Conservation (phyloP, 92 coral and sea anemone genomes). For the Pocillopora grandis region DNA sequence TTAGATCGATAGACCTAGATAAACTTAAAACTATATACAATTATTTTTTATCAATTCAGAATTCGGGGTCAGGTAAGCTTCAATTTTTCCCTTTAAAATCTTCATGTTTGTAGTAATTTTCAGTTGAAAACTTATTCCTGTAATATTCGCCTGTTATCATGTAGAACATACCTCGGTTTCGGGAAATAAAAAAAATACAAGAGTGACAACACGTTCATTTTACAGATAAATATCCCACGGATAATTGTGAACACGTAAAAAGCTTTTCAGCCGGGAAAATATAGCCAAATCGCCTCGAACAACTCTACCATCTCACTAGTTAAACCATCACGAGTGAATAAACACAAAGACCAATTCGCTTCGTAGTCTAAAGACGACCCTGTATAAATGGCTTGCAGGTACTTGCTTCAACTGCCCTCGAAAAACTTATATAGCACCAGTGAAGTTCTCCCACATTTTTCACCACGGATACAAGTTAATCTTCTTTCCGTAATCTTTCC, state of each 20-base stretch:
- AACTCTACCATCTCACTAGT: not conserved
- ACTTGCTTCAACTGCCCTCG: not conserved
- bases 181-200: not conserved
- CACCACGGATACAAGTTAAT: not conserved
- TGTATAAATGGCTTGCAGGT: not conserved
- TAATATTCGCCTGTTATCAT: not conserved
- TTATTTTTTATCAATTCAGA: no score
- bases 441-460: not conserved
- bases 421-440: not conserved
- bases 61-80: no score
- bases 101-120: no score
- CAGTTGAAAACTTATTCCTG: no score
- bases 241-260: not conserved
- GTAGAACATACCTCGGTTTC: not conserved
- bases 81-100: no score
- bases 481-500: constrained; percentile 22
- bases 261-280: not conserved
- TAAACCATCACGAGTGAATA: not conserved
- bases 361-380: no score
- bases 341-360: constrained; percentile 5
- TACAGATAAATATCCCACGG: not conserved
- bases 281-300: not conserved
- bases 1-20: no score
- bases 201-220: not conserved
- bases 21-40: no score